Evolutionary conservation across 2,888 invertebrate species (phyloP).

Genomic region (Tethea ocularis): DNA sequence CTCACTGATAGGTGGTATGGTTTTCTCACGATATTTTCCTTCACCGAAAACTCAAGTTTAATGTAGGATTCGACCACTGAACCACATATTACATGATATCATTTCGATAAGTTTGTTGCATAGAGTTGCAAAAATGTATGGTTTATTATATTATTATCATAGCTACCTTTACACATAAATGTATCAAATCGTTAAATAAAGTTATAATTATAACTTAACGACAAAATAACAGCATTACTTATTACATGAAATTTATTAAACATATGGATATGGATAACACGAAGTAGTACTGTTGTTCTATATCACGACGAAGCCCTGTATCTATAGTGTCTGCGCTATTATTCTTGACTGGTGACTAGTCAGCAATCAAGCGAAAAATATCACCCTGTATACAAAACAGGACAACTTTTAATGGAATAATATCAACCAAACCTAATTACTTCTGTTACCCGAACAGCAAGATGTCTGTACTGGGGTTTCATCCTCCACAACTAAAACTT

Average conservation of each 20-base stretch:
- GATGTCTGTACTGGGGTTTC: conserved; percentile 60
- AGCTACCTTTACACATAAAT: not conserved
- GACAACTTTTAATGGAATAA: conserved; percentile 6
- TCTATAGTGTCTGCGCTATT: too few species aligned
- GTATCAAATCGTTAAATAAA: not conserved
- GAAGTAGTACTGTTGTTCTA: too few species aligned
- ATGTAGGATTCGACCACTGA: too few species aligned
- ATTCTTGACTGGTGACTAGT: too few species aligned
- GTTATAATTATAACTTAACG: not conserved
- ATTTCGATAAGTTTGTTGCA: not conserved
- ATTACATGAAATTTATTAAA: not conserved
- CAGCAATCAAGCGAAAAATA: too few species aligned
- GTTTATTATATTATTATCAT: not conserved
- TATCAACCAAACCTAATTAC: conserved; percentile 34
- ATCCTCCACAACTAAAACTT: conserved; percentile 74
- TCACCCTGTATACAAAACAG: not conserved
- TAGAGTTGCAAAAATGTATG: not conserved
- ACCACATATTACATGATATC: too few species aligned
- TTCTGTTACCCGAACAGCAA: conserved; percentile 64
- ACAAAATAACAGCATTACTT: conserved; percentile 2
- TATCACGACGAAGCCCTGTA: too few species aligned
- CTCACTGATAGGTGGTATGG: too few species aligned
- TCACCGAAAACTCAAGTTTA: too few species aligned
- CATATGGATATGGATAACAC: not conserved
- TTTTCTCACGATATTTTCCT: too few species aligned